Conservation (phyloP, 2,888 invertebrate species). For the Stegana nigrithorax region DNA sequence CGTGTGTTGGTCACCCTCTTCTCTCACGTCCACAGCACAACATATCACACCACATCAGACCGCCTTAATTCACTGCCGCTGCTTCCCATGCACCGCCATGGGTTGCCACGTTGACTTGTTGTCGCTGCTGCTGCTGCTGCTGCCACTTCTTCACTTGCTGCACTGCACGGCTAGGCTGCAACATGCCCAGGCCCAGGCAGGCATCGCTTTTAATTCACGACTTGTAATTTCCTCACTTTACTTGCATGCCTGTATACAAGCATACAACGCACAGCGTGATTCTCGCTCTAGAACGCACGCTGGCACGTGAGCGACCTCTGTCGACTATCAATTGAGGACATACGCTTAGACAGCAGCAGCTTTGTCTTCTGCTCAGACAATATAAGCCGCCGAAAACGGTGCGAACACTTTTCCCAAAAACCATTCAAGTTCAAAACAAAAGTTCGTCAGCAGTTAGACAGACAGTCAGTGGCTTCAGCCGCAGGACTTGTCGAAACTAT, state of each 20-base stretch:
- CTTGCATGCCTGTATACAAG: constrained; percentile 37
- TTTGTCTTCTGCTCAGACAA: too few species aligned
- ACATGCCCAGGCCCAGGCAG: background rate
- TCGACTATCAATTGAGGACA: too few species aligned
- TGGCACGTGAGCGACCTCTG: background rate
- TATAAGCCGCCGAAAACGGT: constrained; percentile 38
- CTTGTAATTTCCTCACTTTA: constrained; percentile 66
- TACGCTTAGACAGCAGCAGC: too few species aligned
- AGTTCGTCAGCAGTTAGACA: too few species aligned
- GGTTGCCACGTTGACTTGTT: too few species aligned
- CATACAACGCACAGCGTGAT: background rate
- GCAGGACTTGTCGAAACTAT: background rate
- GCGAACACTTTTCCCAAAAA: constrained; percentile 12
- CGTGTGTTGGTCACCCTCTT: too few species aligned
- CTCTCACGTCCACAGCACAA: too few species aligned
- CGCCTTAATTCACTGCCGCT: background rate
- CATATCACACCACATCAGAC: too few species aligned
- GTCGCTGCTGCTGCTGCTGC: background rate
- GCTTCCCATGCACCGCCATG: background rate
- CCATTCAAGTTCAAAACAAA: background rate
- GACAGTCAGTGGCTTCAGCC: too few species aligned
- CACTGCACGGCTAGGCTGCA: background rate
- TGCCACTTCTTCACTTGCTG: background rate
- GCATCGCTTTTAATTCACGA: constrained; percentile 63
- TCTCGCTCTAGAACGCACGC: too few species aligned